Evolutionary conservation across 1,140 invertebrate genomes (phyloP), one percentile per base, ranked within the genome.

Genomic region (Macrosteles quadrilineatus): DNA sequence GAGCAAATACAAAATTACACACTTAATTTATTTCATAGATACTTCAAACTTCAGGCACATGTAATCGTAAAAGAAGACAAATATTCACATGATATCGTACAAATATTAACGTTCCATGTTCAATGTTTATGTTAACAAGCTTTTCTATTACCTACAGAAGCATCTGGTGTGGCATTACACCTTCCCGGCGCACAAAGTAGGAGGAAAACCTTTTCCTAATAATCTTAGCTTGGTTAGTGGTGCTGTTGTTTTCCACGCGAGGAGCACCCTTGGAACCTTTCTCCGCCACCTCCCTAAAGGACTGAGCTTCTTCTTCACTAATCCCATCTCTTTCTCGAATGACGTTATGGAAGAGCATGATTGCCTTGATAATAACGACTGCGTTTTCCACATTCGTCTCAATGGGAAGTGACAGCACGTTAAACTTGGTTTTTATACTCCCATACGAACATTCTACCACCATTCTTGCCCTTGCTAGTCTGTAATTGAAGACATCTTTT

Each of bases 401-500:
- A 40, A 40, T 9, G 6, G 36, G 36, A 40, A 40, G 6, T 40
- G 36, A 40, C 36, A 40, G 17, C 6, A 40, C 36, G 36, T 40
- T 40, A 40, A 40, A 40, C 36, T 40, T 40, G 17, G 36, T 9
- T 40, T 40, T 6, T 40, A 40, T 40, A 40, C 36, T 40, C 6
- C 36, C 36, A 40, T 40, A 40, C 6, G 36, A 40, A 40, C 36
- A 40, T n/a, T n/a, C n/a, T n/a, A n/a, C n/a, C n/a, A n/a, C n/a
- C n/a, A n/a, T n/a, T n/a, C n/a, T n/a, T n/a, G 6, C 17, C 36
- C 36, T n/a, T n/a, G n/a, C 47, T 14, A 73, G 36, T 27, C 72
- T 27, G 63, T 80, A 82, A 69, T 81, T 80, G 67, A 77, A 81
- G 29, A 76, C 72, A 40, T 73, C 71, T 65, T 77, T 74, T 70